Evolutionary conservation across 2,888 invertebrate species (phyloP).

Genomic region (Periphyllus acericola): DNA sequence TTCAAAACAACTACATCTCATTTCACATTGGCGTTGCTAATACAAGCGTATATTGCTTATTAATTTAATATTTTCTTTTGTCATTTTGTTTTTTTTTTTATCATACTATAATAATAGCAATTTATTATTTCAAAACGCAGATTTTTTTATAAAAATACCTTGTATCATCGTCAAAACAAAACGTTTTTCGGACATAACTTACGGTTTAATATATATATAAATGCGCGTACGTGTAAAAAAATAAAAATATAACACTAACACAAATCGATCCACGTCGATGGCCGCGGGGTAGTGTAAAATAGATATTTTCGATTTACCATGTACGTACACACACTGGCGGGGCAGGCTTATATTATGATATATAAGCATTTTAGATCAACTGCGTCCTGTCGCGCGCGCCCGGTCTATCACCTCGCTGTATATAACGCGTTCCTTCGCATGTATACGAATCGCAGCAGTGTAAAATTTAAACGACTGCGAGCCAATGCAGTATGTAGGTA

Average conservation of each 20-base stretch:
- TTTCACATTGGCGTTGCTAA: not conserved
- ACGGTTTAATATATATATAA: slow-evolving; percentile 1
- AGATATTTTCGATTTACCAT: slow-evolving; percentile 39
- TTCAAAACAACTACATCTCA: not conserved
- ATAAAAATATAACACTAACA: not conserved
- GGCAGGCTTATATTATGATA: not conserved
- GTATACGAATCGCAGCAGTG: no score
- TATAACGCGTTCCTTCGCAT: no score
- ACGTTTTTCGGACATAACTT: slow-evolving; percentile 27
- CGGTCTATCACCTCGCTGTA: not conserved
- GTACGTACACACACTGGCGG: not conserved
- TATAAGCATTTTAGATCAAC: not conserved
- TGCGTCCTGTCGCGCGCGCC: not conserved
- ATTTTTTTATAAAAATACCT: no score
- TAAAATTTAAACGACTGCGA: no score
- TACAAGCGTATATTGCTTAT: not conserved
- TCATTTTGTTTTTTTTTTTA: no score
- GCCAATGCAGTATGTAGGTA: no score
- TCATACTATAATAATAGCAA: no score
- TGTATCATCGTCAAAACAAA: not conserved
- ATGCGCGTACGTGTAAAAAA: not conserved
- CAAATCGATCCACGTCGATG: not conserved
- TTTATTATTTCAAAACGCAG: not conserved
- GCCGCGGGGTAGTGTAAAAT: slow-evolving; percentile 30
- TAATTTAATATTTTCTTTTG: no score